phyloP scores from a whole-genome alignment of 2,113 vertebrate species.

The Forbesichthys agassizii region DNA sequence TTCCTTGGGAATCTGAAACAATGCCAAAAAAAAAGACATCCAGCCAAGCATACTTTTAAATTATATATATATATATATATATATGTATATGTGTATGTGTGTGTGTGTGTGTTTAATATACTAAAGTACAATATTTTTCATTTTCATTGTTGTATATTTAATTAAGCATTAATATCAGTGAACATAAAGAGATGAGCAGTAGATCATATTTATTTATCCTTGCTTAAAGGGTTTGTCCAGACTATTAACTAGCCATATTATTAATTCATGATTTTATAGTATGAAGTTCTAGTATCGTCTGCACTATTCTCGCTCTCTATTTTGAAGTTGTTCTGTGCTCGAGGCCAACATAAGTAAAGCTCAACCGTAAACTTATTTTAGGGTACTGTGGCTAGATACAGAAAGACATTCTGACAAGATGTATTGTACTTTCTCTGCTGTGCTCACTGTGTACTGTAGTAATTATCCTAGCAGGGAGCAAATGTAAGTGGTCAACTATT shows the following conservation, averaged over 20 bases:
- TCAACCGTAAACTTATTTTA: too few species aligned
- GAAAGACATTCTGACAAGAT: background rate
- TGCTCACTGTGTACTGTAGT: background rate
- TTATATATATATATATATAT: background rate
- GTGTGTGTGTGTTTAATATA: too few species aligned
- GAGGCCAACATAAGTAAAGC: too few species aligned
- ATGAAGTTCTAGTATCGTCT: too few species aligned
- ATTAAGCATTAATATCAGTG: background rate
- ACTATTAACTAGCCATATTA: too few species aligned
- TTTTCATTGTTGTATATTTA: background rate
- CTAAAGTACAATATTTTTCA: background rate
- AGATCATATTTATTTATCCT: too few species aligned
- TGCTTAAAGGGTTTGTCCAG: too few species aligned
- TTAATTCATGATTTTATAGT: too few species aligned
- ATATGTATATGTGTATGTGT: too few species aligned
- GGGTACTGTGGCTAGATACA: background rate
- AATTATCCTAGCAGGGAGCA: background rate
- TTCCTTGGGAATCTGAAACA: slow-evolving; percentile 78
- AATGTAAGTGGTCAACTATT: background rate
- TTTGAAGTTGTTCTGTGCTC: too few species aligned
- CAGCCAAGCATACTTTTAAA: slow-evolving; percentile 41
- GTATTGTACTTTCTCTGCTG: background rate
- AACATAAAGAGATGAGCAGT: too few species aligned
- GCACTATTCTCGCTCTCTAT: too few species aligned
- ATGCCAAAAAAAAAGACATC: slow-evolving; percentile 59